Evolutionary conservation across 2,888 invertebrate genomes (phyloP), one percentile per base, ranked within the genome.

Genomic region (Philonicus albiceps): DNA sequence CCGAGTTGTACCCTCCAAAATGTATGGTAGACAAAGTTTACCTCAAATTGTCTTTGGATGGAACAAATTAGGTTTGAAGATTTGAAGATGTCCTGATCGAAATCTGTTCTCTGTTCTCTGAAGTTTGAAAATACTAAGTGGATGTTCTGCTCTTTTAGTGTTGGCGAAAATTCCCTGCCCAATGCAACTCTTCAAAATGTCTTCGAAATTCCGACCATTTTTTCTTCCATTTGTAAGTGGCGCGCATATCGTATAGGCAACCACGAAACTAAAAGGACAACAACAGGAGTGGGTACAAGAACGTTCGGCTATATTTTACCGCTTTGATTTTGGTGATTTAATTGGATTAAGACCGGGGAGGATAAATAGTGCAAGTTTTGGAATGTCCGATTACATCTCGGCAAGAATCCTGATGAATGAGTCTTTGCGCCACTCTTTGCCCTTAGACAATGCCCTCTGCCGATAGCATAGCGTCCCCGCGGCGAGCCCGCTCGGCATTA

Each of bases 391-490:
- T 84, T 84, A 84, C 73, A 84, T 84, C 84, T 73, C 43, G 19
- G 84, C 84, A 84, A 84, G 84, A 84, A 84, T 73, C 84, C 73
- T 84, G 84, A 84, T 84, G 84, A 84, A 84, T 84, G 84, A 84
- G 84, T 73, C 84, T 84, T 84, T 73, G 84, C 84, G 73, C 84
- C 40, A 84, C 40, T 73, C 73, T 84, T 84, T 84, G 73, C 84
- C 84, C 84, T 84, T 84, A 84, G 73, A 84, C 84, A 84, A 84
- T 84, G 84, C 84, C 73, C 73, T 73, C 84, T 43, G 73, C 73
- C 73, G 73, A 49, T 49, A 73, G 40, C 43, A 73, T 49, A 73
- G 40, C 43, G 43, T 73, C 73, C 73, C 73, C 73, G 37, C 73
- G 40, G 73, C 22, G 13, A 22, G 11, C 64, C 22, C 64, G 22